Percentiles rank a stretch among this genome's conserved stretches.
phyloP scores from a whole-genome alignment of 1,140 invertebrate genomes.

The Globodera ellingtonae region DNA sequence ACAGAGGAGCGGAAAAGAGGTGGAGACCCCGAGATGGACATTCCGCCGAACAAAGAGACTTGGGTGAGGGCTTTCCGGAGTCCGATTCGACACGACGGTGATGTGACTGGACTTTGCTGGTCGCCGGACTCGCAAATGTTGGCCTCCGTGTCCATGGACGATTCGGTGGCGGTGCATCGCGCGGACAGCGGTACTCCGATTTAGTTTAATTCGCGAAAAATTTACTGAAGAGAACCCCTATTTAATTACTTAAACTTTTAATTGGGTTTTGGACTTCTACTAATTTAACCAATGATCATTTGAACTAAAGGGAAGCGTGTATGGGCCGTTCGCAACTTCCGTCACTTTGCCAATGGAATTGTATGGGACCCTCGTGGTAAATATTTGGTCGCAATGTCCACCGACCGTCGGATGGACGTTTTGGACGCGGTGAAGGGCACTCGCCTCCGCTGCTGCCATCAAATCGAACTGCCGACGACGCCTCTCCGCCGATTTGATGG shows the following conservation, averaged over 20 bases:
- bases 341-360: slow-evolving; percentile 44
- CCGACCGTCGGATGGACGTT: slow-evolving; percentile 50
- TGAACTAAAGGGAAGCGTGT: slow-evolving; percentile 32
- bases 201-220: slow-evolving; percentile 1
- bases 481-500: background rate
- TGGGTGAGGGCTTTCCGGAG: slow-evolving; percentile 40
- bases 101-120: slow-evolving; percentile 41
- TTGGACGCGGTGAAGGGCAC: slow-evolving; percentile 50
- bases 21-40: slow-evolving; percentile 28
- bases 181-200: slow-evolving; percentile 42
- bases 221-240: background rate
- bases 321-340: slow-evolving; percentile 45
- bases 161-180: slow-evolving; percentile 38
- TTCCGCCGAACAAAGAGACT: slow-evolving; percentile 55
- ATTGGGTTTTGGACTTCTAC: too few relatives aligned
- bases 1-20: slow-evolving; percentile 2
- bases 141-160: slow-evolving; percentile 45
- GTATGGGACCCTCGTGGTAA: slow-evolving; percentile 53
- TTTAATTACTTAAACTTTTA: background rate
- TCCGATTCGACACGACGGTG: slow-evolving; percentile 50
- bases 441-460: slow-evolving; percentile 31
- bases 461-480: slow-evolving; percentile 41
- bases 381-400: slow-evolving; percentile 53
- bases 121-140: slow-evolving; percentile 36
- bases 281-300: background rate